These are phyloP conservation scores for Melanotaenia trifasciata DNA, from an alignment of 2,797 vertebrate genomes.

Conservation along the genomic window DNA sequence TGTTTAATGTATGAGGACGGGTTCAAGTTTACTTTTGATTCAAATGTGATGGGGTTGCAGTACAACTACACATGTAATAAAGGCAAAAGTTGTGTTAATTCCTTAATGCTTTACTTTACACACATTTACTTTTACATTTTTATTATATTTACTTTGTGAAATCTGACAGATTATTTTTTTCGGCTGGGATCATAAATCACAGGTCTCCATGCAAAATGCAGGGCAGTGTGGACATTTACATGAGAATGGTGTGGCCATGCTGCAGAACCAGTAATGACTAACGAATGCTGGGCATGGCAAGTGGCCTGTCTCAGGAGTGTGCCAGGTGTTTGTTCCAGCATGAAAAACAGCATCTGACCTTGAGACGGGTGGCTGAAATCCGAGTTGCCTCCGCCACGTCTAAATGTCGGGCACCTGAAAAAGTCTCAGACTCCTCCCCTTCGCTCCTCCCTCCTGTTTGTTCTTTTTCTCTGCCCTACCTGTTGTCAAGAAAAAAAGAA, in stretches of 20 bases:
- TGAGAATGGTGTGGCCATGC: conserved; percentile 62
- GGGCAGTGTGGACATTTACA: conserved; percentile 69
- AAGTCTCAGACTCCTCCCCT: conserved; percentile 51
- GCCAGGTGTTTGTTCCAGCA: conserved; percentile 73
- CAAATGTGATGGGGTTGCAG: conserved; percentile 55
- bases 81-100: conserved; percentile 5
- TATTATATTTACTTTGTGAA: conserved; percentile 20
- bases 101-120: conserved; percentile 10
- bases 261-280: conserved; percentile 65
- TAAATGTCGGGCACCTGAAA: conserved; percentile 60
- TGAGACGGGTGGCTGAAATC: conserved; percentile 63
- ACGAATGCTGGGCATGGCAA: conserved; percentile 64
- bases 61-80: conserved; percentile 26
- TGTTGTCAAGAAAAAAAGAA: conserved; percentile 35
- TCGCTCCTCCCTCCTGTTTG: conserved; percentile 31
- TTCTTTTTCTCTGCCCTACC: conserved; percentile 37
- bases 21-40: conserved; percentile 63
- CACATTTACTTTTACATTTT: conserved; percentile 19
- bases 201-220: conserved; percentile 71
- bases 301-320: conserved; percentile 49
- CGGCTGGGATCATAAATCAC: conserved; percentile 61
- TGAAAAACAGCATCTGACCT: conserved; percentile 76
- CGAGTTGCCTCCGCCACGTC: conserved; percentile 50
- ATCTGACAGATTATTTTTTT: conserved; percentile 25
- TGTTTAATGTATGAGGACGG: conserved; percentile 70